Percentiles rank a stretch among this genome's conserved stretches.
Evolutionary conservation across 2,888 invertebrate genomes (phyloP).

Genomic region (Cryptus viduatorius): DNA sequence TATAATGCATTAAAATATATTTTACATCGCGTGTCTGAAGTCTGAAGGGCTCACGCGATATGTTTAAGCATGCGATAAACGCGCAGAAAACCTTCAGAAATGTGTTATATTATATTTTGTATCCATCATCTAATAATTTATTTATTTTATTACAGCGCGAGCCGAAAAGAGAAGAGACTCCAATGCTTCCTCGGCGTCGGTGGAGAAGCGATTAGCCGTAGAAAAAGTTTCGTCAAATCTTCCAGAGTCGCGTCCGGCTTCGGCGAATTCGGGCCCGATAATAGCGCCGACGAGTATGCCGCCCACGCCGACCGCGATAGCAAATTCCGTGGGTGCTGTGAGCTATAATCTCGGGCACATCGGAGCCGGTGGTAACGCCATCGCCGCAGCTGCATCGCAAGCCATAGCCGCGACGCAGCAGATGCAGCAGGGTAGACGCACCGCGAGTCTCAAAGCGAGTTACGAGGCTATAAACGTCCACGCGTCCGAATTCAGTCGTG

Average conservation of each 20-base stretch:
- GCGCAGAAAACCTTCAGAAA: too few species aligned
- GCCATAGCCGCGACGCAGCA: slow-evolving; percentile 98
- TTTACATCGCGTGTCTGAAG: too few species aligned
- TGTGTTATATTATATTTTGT: too few species aligned
- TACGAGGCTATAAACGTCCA: slow-evolving; percentile 94
- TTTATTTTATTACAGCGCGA: slow-evolving; percentile 84
- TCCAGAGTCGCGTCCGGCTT: slow-evolving; percentile 82
- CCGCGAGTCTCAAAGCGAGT: slow-evolving; percentile 97
- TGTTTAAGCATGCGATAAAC: too few species aligned
- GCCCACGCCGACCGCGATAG: slow-evolving; percentile 79
- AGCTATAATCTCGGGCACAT: slow-evolving; percentile 92
- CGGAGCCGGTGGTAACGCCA: slow-evolving; percentile 94
- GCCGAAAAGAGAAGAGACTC: slow-evolving; percentile 92
- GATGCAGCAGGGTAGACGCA: slow-evolving; percentile 97
- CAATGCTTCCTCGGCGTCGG: slow-evolving; percentile 86
- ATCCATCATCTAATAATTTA: background rate
- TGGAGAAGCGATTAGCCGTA: slow-evolving; percentile 86
- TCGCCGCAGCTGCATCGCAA: slow-evolving; percentile 97
- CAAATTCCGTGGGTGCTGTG: slow-evolving; percentile 84
- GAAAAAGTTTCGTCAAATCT: slow-evolving; percentile 82
- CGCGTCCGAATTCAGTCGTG: slow-evolving; percentile 90
- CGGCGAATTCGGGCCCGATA: slow-evolving; percentile 82
- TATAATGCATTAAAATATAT: too few species aligned
- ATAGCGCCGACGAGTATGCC: slow-evolving; percentile 78
- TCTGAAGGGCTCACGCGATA: too few species aligned